Percentiles rank a stretch among this genome's conserved stretches.
These are phyloP conservation scores for Drosophila yooni DNA, from an alignment of 2,888 invertebrate genomes.

Conservation along the genomic window DNA sequence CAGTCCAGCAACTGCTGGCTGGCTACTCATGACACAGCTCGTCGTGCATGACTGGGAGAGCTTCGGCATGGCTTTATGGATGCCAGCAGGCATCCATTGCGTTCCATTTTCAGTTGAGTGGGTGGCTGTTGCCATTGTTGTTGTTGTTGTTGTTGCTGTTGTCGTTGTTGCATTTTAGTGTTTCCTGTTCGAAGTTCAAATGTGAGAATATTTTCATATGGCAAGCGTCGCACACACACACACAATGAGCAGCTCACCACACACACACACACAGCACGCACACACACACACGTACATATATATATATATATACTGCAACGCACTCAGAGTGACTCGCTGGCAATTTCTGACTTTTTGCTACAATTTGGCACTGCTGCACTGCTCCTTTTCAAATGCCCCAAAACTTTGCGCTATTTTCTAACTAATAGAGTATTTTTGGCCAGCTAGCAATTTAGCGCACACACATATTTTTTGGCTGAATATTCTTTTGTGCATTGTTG, in stretches of 20 bases:
- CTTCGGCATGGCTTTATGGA: conserved; percentile 60
- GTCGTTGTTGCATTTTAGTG: conserved; percentile 72
- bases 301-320: background rate
- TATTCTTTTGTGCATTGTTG: conserved; percentile 5
- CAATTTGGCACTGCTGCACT: conserved; percentile 42
- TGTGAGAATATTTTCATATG: conserved; percentile 79
- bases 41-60: conserved; percentile 61
- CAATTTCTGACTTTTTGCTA: conserved; percentile 2
- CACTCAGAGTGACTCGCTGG: background rate
- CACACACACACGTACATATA: background rate
- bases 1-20: conserved; percentile 2
- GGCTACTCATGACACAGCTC: conserved; percentile 23
- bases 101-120: conserved; percentile 25
- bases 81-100: conserved; percentile 56
- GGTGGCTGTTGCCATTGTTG: conserved; percentile 18
- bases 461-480: conserved; percentile 61
- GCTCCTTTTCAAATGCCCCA: conserved; percentile 67
- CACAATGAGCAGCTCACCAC: conserved; percentile 32
- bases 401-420: conserved; percentile 66
- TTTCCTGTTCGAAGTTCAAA: conserved; percentile 81
- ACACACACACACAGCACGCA: background rate
- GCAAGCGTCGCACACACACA: conserved; percentile 32
- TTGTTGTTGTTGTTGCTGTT: conserved; percentile 19
- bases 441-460: conserved; percentile 56
- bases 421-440: conserved; percentile 75